Conservation (phyloP, 2,113 vertebrate species). For the Anser cygnoides region DNA sequence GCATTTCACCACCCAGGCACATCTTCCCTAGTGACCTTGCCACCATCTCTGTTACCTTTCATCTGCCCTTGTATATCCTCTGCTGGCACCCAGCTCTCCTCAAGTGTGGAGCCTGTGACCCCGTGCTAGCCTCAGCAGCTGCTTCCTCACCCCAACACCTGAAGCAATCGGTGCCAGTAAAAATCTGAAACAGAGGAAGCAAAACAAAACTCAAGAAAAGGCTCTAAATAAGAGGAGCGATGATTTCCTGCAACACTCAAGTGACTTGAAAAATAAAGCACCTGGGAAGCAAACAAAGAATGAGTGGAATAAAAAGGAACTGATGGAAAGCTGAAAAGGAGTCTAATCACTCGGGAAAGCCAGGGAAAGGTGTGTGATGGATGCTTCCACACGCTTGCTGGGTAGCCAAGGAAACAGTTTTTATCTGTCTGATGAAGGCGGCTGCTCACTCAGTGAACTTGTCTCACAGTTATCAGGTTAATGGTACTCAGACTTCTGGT, state of each 20-base stretch:
- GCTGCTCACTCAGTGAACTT: not conserved
- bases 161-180: not conserved
- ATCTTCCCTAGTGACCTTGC: not conserved
- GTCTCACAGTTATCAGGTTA: not conserved
- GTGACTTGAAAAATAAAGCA: constrained; percentile 13
- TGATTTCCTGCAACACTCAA: constrained; percentile 36
- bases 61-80: not conserved
- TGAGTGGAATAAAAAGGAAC: constrained; percentile 33
- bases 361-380: not conserved
- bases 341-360: not conserved
- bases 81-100: not conserved
- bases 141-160: not conserved
- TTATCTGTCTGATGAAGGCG: not conserved
- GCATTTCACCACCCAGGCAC: fast-evolving
- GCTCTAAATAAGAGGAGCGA: constrained; percentile 2
- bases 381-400: not conserved
- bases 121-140: not conserved
- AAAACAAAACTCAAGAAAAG: not conserved
- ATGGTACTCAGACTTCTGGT: not conserved
- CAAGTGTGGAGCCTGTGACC: not conserved
- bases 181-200: not conserved
- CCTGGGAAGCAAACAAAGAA: constrained; percentile 42
- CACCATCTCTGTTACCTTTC: not conserved
- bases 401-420: constrained; percentile 45
- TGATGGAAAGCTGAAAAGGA: constrained; percentile 54